Percentiles rank a stretch among this genome's conserved stretches.
Evolutionary conservation across 2,113 vertebrate genomes (phyloP).

Genomic region (Monarcha castaneiventris): DNA sequence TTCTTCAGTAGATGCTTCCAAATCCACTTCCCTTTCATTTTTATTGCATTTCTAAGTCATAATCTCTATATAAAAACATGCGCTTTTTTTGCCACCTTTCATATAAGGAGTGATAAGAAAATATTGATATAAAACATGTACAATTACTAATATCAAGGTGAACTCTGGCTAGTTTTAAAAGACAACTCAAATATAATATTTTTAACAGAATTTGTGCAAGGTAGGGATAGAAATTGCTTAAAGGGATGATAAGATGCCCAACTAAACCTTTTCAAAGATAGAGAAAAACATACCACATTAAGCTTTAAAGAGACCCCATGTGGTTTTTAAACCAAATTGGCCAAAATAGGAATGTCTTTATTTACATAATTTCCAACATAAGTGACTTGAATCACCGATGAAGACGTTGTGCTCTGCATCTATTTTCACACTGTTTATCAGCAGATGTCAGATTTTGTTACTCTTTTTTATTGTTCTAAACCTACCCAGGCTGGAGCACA

Average conservation of each 20-base stretch:
- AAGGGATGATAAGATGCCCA: background rate
- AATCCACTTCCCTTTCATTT: background rate
- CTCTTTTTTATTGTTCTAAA: background rate
- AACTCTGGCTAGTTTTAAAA: background rate
- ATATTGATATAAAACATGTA: background rate
- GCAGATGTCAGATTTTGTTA: background rate
- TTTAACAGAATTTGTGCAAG: background rate
- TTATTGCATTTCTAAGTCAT: background rate
- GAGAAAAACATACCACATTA: background rate
- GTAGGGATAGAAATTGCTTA: background rate
- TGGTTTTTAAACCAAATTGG: background rate
- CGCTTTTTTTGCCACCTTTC: background rate
- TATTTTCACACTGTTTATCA: background rate
- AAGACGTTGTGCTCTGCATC: background rate
- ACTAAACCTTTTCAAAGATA: background rate
- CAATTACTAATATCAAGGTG: background rate
- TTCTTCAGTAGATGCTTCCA: background rate
- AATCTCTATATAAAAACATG: background rate
- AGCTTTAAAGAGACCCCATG: background rate
- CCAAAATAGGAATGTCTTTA: background rate
- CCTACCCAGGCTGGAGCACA: background rate
- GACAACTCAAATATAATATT: background rate
- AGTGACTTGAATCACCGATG: background rate
- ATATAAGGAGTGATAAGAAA: background rate
- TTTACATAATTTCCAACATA: background rate